Percentiles rank a stretch among this genome's conserved stretches.
These are phyloP conservation scores for Odontesthes bonariensis DNA, from an alignment of 2,113 vertebrate genomes.

Conservation along the genomic window DNA sequence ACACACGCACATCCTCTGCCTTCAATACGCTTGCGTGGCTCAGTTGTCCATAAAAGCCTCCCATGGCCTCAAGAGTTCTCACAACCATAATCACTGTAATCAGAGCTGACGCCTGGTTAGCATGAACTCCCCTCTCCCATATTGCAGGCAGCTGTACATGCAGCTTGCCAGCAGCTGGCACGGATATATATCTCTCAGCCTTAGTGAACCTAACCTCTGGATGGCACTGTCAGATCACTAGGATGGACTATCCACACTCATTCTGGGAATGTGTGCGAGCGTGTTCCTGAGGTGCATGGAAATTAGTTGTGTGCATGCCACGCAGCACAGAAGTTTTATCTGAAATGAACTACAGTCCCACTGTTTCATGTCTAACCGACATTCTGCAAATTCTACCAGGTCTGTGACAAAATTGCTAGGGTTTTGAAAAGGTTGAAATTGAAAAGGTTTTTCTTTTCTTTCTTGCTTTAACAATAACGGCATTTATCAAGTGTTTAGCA, in stretches of 20 bases:
- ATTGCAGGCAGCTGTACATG: slow-evolving; percentile 85
- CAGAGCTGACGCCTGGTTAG: slow-evolving; percentile 88
- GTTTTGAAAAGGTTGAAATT: too few species aligned
- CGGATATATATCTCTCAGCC: slow-evolving; percentile 4
- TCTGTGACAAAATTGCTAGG: too few species aligned
- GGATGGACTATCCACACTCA: slow-evolving; percentile 5
- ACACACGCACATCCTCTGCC: slow-evolving; percentile 10
- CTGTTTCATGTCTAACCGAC: neutral
- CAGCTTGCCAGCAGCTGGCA: slow-evolving; percentile 66
- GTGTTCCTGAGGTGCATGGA: neutral
- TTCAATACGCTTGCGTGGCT: slow-evolving; percentile 24
- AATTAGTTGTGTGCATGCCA: neutral
- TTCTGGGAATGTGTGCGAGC: neutral
- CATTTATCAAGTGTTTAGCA: too few species aligned
- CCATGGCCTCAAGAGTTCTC: slow-evolving; percentile 82
- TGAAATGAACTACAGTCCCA: too few species aligned
- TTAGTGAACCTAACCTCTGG: slow-evolving; percentile 33
- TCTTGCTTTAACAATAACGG: neutral
- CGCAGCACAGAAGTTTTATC: neutral
- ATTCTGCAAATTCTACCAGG: neutral
- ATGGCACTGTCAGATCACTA: slow-evolving; percentile 40
- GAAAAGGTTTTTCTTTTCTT: too few species aligned
- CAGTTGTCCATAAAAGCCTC: slow-evolving; percentile 73
- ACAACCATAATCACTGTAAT: slow-evolving; percentile 90
- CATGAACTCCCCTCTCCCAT: slow-evolving; percentile 82